Evolutionary conservation across 2,888 invertebrate genomes (phyloP).

Genomic region (Eumacrocentrus americanus): DNA sequence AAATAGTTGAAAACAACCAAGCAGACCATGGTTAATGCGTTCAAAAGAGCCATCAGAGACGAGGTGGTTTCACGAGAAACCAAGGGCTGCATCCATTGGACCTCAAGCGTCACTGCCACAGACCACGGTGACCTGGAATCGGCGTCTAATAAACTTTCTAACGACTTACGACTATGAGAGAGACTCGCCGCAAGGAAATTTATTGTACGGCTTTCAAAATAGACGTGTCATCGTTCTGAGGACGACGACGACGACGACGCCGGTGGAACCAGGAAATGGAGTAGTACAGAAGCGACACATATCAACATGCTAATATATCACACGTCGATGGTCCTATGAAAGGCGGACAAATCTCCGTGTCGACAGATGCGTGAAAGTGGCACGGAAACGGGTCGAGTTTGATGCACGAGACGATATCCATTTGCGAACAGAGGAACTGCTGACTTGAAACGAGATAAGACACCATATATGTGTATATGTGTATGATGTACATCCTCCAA

Average conservation of each 20-base stretch:
- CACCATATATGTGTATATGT: neutral
- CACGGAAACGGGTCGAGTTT: conserved; percentile 38
- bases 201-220: conserved; percentile 1
- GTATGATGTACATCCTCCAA: neutral
- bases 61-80: neutral
- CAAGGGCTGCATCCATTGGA: neutral
- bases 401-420: conserved; percentile 34
- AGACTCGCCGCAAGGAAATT: neutral
- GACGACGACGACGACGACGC: too few relatives aligned
- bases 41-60: neutral
- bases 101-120: neutral
- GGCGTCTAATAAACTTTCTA: conserved; percentile 40
- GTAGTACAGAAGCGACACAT: conserved; percentile 19
- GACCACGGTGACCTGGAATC: conserved; percentile 35
- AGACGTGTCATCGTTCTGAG: conserved; percentile 27
- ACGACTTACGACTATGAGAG: conserved; percentile 15
- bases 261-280: conserved; percentile 26
- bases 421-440: conserved; percentile 9
- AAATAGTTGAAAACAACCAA: neutral
- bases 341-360: conserved; percentile 35
- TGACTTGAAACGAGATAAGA: conserved; percentile 25
- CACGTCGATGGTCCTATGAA: conserved; percentile 21
- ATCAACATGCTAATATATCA: conserved; percentile 25
- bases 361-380: conserved; percentile 42
- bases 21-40: neutral